Evolutionary conservation across 2,888 invertebrate genomes (phyloP).

Genomic region (Pachydiplax longipennis): DNA sequence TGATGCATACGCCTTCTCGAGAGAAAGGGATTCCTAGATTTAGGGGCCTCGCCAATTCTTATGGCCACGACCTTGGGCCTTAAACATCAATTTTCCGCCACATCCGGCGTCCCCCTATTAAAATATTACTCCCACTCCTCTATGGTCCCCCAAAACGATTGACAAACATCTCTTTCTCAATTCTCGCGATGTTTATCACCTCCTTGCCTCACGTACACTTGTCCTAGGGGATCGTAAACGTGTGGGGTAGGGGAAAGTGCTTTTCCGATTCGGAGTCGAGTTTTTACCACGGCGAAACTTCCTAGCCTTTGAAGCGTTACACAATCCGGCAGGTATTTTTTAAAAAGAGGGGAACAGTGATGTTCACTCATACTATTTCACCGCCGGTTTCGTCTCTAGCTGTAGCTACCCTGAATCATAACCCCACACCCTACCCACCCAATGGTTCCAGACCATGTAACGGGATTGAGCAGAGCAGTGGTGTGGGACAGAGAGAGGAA

Average conservation of each 20-base stretch:
- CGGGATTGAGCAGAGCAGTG: constrained; percentile 4
- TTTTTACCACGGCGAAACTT: neutral
- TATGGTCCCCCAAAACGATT: neutral
- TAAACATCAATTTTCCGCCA: neutral
- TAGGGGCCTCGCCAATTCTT: neutral
- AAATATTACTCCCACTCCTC: neutral
- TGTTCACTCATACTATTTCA: neutral
- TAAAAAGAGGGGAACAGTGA: neutral
- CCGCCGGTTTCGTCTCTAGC: neutral
- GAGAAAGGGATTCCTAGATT: neutral
- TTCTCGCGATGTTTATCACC: neutral
- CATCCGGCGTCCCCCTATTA: neutral
- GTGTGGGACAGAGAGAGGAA: neutral
- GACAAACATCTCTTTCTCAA: neutral
- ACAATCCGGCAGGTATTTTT: neutral
- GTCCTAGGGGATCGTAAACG: neutral
- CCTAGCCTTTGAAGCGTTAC: neutral
- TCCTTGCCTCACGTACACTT: neutral
- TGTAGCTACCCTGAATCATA: neutral
- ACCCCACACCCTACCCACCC: neutral
- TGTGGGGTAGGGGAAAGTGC: neutral
- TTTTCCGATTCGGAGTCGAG: neutral
- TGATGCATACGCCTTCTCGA: neutral
- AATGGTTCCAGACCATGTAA: constrained; percentile 41
- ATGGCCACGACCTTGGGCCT: neutral